Evolutionary conservation across 2,888 invertebrate species (phyloP), one percentile per base, ranked within the genome.

Genomic region (Melanchra persicariae): DNA sequence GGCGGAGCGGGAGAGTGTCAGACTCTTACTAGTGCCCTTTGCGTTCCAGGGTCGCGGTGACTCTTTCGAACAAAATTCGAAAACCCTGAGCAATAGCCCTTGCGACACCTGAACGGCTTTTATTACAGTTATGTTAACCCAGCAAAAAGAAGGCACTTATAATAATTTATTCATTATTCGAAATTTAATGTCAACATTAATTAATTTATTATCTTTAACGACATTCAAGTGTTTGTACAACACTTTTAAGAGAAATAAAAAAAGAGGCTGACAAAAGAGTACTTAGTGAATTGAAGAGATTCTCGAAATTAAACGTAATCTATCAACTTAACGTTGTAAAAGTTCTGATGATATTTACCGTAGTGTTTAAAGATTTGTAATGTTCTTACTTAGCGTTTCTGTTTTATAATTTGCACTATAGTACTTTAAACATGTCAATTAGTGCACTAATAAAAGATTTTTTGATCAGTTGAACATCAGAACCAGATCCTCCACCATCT

Each of bases 191-290:
- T 40, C 30, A 51, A 54, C 37, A 24, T 1, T 65, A 49, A 65
- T 74, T 57, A 72, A 66, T 74, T n/a, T 51, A 66, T 74, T 51
- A 57, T 66, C 45, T 74, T 74, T 37, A 66, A 57, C 37, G 37
- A 66, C 12, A 51, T 67, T 66, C 1, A 66, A 66, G 66, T 66
- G 72, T 22, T 74, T 37, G 26, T 30, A 66, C 49, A 51, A 58
- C 43, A 45, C 51, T 58, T 43, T 49, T 37, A 26, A 22, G 43
- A 43, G n/a, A 74, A 12, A 72, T 0, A 74, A 49, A 45, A n/a
- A 47, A 67, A 54, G 30, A 47, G 26, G 19, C 12, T 34, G 10
- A 34, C n/a, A 15, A 26, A 22, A 55, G 34, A 49, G 45, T 49
- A 30, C 59, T 60, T 60, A 9, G 6, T 24, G 9, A 51, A n/a